Evolutionary conservation across 2,888 invertebrate species (phyloP).

Genomic region (Drosophila meridiana): DNA sequence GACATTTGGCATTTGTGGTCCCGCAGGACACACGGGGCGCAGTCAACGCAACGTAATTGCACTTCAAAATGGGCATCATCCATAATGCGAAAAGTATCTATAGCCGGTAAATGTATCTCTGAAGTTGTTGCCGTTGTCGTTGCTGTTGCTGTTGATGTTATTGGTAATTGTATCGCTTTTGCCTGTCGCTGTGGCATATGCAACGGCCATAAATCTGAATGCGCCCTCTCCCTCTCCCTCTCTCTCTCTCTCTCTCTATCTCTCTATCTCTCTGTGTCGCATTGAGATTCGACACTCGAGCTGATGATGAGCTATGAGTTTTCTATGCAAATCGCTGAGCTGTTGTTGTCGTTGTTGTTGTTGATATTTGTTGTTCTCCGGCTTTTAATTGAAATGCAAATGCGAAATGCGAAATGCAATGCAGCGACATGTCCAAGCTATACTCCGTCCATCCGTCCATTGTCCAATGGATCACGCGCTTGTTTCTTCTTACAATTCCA

Average conservation of each 20-base stretch:
- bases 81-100: constrained; percentile 45
- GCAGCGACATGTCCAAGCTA: constrained; percentile 44
- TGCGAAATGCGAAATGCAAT: constrained; percentile 45
- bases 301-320: constrained; percentile 78
- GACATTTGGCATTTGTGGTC: constrained; percentile 74
- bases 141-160: constrained; percentile 47
- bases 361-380: constrained; percentile 12
- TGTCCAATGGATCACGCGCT: constrained; percentile 58
- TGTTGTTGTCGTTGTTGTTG: not conserved
- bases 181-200: constrained; percentile 65
- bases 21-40: constrained; percentile 66
- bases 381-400: constrained; percentile 68
- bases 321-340: constrained; percentile 69
- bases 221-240: not conserved
- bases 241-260: not conserved
- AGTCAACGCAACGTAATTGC: constrained; percentile 41
- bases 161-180: constrained; percentile 67
- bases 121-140: constrained; percentile 3
- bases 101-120: constrained; percentile 15
- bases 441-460: constrained; percentile 17
- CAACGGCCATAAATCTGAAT: constrained; percentile 66
- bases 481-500: constrained; percentile 54
- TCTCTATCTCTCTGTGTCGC: constrained; percentile 6
- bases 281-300: constrained; percentile 69
- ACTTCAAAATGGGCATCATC: constrained; percentile 39